These are phyloP conservation scores for Zaprionus davidi DNA, from an alignment of 1,140 invertebrate genomes.

Conservation along the genomic window DNA sequence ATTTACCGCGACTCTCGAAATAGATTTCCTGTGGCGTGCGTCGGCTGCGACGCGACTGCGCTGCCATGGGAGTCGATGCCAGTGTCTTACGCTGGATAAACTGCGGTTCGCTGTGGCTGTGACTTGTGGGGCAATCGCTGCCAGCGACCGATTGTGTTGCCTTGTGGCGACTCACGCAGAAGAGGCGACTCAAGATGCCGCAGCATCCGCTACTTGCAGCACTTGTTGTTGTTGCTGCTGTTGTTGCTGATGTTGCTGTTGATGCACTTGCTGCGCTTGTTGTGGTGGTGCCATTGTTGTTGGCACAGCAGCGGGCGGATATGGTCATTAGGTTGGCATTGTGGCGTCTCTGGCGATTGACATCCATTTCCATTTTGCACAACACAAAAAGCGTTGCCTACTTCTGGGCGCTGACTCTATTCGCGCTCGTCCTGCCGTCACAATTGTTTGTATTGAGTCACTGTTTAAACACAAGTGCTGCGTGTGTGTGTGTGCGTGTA, in stretches of 20 bases:
- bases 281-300: slow-evolving; percentile 50
- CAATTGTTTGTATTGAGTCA: slow-evolving; percentile 21
- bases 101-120: slow-evolving; percentile 53
- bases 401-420: slow-evolving; percentile 46
- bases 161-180: slow-evolving; percentile 69
- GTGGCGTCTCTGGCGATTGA: slow-evolving; percentile 67
- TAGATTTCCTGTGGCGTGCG: slow-evolving; percentile 89
- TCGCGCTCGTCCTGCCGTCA: slow-evolving; percentile 1
- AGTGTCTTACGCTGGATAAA: slow-evolving; percentile 53
- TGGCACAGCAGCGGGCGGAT: slow-evolving; percentile 76
- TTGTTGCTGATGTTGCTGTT: slow-evolving; percentile 23
- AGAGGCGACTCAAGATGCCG: slow-evolving; percentile 75
- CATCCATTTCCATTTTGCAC: slow-evolving; percentile 73
- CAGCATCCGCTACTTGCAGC: slow-evolving; percentile 63
- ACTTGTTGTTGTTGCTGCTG: slow-evolving; percentile 22
- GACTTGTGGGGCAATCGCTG: slow-evolving; percentile 41
- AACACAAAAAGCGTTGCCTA: slow-evolving; percentile 66
- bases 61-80: slow-evolving; percentile 53
- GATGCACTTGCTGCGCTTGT: slow-evolving; percentile 7
- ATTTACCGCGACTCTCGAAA: slow-evolving; percentile 89
- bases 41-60: slow-evolving; percentile 54
- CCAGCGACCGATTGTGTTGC: slow-evolving; percentile 70
- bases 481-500: background rate
- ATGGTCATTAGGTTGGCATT: slow-evolving; percentile 82
- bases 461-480: slow-evolving; percentile 36